phyloP scores from a whole-genome alignment of 2,113 vertebrate genomes.

The Cynopterus brachyotis region DNA sequence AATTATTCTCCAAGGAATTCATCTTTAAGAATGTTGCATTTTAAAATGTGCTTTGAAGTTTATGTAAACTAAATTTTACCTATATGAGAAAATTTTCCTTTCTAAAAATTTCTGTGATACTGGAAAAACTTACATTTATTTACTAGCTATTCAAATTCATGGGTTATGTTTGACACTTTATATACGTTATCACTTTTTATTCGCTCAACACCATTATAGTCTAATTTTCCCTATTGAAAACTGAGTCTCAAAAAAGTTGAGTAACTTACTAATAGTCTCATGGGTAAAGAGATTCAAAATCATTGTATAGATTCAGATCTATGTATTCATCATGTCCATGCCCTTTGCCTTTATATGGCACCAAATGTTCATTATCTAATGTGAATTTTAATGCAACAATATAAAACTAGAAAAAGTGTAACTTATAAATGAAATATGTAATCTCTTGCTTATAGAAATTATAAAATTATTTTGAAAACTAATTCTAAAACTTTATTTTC shows the following conservation, averaged over 20 bases:
- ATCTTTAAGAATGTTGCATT: not conserved
- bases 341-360: not conserved
- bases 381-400: not conserved
- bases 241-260: not conserved
- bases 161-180: not conserved
- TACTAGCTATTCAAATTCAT: not conserved
- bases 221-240: not conserved
- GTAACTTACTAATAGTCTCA: not conserved
- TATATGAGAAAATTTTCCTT: not conserved
- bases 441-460: not conserved
- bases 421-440: not conserved
- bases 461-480: conserved; percentile 2
- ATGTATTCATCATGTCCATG: not conserved
- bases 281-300: not conserved
- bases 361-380: not conserved
- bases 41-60: not conserved
- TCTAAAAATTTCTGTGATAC: not conserved
- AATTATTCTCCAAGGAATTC: not conserved
- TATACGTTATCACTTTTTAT: not conserved
- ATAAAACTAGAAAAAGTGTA: not conserved
- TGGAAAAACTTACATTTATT: not conserved
- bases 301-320: not conserved
- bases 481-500: not conserved
- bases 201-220: not conserved
- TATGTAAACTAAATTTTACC: not conserved